phyloP scores from a whole-genome alignment of 2,113 vertebrate species.

The Engystomops pustulosus region DNA sequence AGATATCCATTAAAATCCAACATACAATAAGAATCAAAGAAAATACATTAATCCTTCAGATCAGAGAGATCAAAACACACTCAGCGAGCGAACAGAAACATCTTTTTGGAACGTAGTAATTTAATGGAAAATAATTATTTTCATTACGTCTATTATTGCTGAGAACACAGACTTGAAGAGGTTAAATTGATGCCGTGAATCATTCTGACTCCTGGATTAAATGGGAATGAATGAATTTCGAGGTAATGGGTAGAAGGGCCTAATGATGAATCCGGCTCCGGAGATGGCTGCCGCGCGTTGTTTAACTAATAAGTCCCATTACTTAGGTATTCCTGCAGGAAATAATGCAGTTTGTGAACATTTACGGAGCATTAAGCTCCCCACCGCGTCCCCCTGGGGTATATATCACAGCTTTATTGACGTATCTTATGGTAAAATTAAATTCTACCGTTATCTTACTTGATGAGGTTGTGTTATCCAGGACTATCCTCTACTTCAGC shows the following conservation, averaged over 20 bases:
- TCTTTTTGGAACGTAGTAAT: not conserved
- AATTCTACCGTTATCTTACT: not conserved
- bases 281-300: conserved; percentile 12
- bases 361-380: conserved; percentile 28
- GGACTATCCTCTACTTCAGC: not conserved
- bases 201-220: conserved; percentile 18
- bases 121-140: conserved; percentile 32
- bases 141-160: not conserved
- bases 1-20: too few relatives aligned
- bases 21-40: too few relatives aligned
- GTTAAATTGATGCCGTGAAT: conserved; percentile 42
- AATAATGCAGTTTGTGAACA: conserved; percentile 45
- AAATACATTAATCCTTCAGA: not conserved
- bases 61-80: not conserved
- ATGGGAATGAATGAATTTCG: conserved; percentile 51
- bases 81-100: not conserved
- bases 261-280: conserved; percentile 35
- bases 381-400: not conserved
- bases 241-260: conserved; percentile 39
- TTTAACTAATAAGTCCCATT: conserved; percentile 48
- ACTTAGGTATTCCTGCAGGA: conserved; percentile 54
- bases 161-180: not conserved
- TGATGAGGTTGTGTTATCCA: not conserved
- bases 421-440: conserved; percentile 14
- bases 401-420: conserved; percentile 38